Base-by-base conservation (phyloP, 2,113 vertebrate genomes). In the Misgurnus anguillicaudatus region DNA sequence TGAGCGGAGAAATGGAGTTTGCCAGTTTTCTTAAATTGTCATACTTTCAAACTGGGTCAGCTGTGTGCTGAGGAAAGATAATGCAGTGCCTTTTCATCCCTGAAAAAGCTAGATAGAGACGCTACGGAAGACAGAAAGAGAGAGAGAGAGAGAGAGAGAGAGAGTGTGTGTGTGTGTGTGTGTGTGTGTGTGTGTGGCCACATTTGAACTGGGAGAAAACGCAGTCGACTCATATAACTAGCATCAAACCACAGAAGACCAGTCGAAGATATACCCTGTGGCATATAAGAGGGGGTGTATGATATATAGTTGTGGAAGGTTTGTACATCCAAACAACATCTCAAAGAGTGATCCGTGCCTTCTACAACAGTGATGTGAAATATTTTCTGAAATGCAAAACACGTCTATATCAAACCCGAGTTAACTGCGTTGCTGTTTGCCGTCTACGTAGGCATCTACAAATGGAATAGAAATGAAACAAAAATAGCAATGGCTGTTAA, bases 31-130 rank as follows among this genome's bases (percentile, higher is more conserved):
- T 77, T 74, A 80, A 82, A 79, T 41, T 77, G 39, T 73, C 71
- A 36, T 79, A 75, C 72, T 80, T 70, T 75, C 64, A 67, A 83
- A 87, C 48, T 85, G 80, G 86, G 84, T 82, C 86, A 84, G 45
- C 76, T 79, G 69, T 84, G 77, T 83, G 82, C 75, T 68, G 75
- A 73, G 76, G 48, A 68, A 39, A 82, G 80, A 85, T 84, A 85
- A 84, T 82, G 80, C 47, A 64, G 77, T 48, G 45, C 57, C 69
- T 62, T 78, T 79, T 77, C 63, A 80, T 72, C 78, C 48, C 65
- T 68, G 55, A 63, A 75, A 84, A 62, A 71, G 64, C 47, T 19
- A 80, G 71, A 55, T 48, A 6, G 69, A 80, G 47, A 73, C 41
- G 21, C 45, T 67, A 53, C 47, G 55, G 17, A 24, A 67, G 51